Conservation (phyloP, 2,113 vertebrate genomes). For the Tapirus terrestris region DNA sequence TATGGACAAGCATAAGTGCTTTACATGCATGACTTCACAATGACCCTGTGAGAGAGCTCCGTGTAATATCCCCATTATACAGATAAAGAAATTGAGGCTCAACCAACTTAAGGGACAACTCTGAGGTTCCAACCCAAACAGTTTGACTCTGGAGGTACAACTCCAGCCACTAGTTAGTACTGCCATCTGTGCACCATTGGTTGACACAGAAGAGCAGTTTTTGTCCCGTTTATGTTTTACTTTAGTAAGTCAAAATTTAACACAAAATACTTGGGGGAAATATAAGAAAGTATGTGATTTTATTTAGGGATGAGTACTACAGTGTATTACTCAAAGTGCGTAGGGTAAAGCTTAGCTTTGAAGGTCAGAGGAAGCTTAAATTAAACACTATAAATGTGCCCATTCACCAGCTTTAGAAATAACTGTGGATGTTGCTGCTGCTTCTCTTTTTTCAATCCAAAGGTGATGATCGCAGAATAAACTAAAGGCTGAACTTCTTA, state of each 20-base stretch:
- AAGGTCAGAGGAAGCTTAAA: not conserved
- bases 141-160: not conserved
- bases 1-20: not conserved
- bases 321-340: not conserved
- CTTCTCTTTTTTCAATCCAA: not conserved
- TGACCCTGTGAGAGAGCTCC: not conserved
- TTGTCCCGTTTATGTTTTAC: not conserved
- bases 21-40: not conserved
- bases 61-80: not conserved
- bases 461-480: not conserved
- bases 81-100: not conserved
- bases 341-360: not conserved
- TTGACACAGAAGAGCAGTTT: not conserved
- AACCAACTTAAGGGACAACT: not conserved
- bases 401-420: not conserved
- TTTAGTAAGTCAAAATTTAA: conserved; percentile 17
- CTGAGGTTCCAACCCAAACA: not conserved
- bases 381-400: not conserved
- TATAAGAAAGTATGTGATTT: not conserved
- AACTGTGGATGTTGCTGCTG: too few relatives aligned
- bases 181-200: not conserved
- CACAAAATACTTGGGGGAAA: not conserved
- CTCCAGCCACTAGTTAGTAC: not conserved
- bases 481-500: not conserved
- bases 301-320: not conserved